Percentiles rank a stretch among this genome's conserved stretches.
Conservation (phyloP, 2,113 vertebrate species). For the Rallus limicola region DNA sequence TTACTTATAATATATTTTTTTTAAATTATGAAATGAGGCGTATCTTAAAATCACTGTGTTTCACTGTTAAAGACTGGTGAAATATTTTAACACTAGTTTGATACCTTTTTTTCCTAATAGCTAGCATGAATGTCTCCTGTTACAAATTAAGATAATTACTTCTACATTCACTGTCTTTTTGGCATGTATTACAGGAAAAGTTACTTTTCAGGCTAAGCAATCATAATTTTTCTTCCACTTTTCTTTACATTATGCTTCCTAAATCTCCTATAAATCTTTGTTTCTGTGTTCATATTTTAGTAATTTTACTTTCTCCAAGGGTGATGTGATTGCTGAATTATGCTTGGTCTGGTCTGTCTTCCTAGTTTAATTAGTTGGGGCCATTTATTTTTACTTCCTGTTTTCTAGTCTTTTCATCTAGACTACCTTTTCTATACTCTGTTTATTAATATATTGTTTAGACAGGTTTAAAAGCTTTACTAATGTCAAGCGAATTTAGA, state of each 20-base stretch:
- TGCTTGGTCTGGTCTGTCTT: not conserved
- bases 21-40: fast-evolving
- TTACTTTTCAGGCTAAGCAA: not conserved
- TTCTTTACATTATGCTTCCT: not conserved
- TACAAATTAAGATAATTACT: not conserved
- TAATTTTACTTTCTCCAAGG: not conserved
- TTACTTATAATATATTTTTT: not conserved
- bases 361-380: not conserved
- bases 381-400: not conserved
- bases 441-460: not conserved
- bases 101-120: not conserved
- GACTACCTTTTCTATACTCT: not conserved
- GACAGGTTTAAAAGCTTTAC: not conserved
- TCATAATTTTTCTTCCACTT: not conserved
- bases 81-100: not conserved
- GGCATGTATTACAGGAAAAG: not conserved
- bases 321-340: not conserved
- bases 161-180: not conserved
- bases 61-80: not conserved
- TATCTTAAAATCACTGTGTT: not conserved
- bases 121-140: not conserved
- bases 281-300: not conserved
- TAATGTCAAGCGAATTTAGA: not conserved
- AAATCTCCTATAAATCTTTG: not conserved
- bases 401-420: not conserved